These are phyloP conservation scores for Ia io DNA, from an alignment of 2,113 vertebrate species.

Conservation along the genomic window DNA sequence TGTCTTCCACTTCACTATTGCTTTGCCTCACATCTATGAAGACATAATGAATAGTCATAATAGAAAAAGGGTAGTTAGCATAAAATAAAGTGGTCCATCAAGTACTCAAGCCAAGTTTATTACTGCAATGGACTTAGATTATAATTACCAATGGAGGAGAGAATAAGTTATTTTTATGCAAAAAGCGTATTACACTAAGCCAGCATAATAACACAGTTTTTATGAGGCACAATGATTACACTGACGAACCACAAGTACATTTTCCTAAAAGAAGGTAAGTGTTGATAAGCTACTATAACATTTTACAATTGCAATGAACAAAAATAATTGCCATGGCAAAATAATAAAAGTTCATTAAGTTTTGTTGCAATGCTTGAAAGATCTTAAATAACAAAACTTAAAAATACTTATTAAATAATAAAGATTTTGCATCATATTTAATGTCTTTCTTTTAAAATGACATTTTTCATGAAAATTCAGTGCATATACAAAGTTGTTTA, in stretches of 20 bases:
- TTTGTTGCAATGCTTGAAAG: constrained; percentile 49
- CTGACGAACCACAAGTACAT: constrained; percentile 62
- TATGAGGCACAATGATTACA: constrained; percentile 70
- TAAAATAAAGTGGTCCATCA: constrained; percentile 73
- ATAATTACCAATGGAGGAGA: constrained; percentile 70
- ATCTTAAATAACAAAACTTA: constrained; percentile 66
- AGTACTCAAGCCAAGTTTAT: constrained; percentile 70
- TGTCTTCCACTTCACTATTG: constrained; percentile 13
- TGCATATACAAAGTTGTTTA: neutral
- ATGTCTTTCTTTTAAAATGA: constrained; percentile 49
- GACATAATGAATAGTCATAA: constrained; percentile 67
- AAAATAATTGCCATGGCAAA: constrained; percentile 63
- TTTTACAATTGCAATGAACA: constrained; percentile 66
- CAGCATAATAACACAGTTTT: constrained; percentile 65
- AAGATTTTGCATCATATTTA: constrained; percentile 40
- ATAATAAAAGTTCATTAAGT: constrained; percentile 61
- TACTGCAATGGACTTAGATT: constrained; percentile 62
- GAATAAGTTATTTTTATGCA: constrained; percentile 73
- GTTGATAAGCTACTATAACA: constrained; percentile 64
- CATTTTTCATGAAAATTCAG: constrained; percentile 22
- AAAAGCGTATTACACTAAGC: constrained; percentile 69
- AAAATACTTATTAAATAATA: constrained; percentile 60
- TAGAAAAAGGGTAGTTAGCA: constrained; percentile 68
- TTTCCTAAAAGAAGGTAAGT: constrained; percentile 62
- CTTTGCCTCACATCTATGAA: constrained; percentile 66